phyloP scores from a whole-genome alignment of 2,113 vertebrate genomes.

The Motacilla alba region DNA sequence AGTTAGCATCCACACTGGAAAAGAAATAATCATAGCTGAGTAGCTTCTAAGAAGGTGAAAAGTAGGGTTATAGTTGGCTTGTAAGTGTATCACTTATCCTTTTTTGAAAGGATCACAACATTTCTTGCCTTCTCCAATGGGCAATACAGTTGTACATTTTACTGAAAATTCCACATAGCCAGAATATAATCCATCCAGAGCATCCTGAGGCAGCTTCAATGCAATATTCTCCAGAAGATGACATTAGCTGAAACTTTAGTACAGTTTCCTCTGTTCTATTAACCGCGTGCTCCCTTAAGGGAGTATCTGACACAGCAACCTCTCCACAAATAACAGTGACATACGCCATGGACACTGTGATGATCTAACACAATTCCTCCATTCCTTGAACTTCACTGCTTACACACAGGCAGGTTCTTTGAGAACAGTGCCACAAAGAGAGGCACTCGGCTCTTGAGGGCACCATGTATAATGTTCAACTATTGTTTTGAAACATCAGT shows the following conservation, averaged over 20 bases:
- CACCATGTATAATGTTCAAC: not conserved
- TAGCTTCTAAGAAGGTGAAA: not conserved
- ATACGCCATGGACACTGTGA: not conserved
- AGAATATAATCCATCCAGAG: not conserved
- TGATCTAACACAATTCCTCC: not conserved
- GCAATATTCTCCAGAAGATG: not conserved
- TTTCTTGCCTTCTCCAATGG: not conserved
- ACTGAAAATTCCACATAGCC: not conserved
- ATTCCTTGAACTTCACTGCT: not conserved
- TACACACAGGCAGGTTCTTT: not conserved
- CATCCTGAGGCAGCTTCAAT: not conserved
- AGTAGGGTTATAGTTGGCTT: not conserved
- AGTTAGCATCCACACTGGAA: not conserved
- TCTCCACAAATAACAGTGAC: not conserved
- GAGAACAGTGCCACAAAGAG: not conserved
- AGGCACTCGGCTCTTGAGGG: not conserved
- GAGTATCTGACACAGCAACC: not conserved
- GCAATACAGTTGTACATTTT: not conserved
- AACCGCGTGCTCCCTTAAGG: fast-evolving
- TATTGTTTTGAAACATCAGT: not conserved
- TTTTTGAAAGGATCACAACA: not conserved
- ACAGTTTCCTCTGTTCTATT: not conserved
- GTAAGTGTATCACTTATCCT: not conserved
- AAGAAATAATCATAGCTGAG: not conserved
- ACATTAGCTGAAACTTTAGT: not conserved